These are phyloP conservation scores for Phyllostomus discolor DNA, from an alignment of 2,113 vertebrate genomes.

Conservation along the genomic window DNA sequence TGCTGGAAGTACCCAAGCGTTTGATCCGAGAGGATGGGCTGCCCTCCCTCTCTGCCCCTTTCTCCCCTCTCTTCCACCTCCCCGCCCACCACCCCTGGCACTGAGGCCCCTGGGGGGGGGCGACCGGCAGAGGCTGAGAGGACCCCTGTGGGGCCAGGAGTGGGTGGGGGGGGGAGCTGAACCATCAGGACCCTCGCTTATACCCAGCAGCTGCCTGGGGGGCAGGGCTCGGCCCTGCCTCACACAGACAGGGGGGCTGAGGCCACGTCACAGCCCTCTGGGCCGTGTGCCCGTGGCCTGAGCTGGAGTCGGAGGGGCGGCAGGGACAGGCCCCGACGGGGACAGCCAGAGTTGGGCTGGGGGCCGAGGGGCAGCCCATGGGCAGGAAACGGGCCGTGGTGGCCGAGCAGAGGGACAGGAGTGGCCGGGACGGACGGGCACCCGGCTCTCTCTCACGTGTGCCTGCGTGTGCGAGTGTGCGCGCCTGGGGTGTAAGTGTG, in stretches of 20 bases:
- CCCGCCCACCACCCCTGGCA: not conserved
- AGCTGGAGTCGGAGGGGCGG: not conserved
- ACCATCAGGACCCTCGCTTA: not conserved
- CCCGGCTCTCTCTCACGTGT: not conserved
- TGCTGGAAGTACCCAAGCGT: not conserved
- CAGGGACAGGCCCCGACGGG: not conserved
- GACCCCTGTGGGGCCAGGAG: not conserved
- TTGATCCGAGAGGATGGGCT: not conserved
- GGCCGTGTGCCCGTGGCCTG: rapidly evolving
- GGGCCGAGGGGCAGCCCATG: not conserved
- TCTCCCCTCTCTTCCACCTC: not conserved
- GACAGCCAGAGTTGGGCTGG: not conserved
- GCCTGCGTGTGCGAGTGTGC: rapidly evolving
- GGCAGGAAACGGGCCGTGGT: not conserved
- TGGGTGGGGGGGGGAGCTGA: rapidly evolving
- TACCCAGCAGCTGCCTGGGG: not conserved
- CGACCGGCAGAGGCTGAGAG: not conserved
- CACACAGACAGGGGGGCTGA: not conserved
- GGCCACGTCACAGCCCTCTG: not conserved
- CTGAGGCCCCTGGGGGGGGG: not conserved
- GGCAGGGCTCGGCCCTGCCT: not conserved
- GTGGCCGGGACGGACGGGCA: not conserved
- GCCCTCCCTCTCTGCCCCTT: not conserved
- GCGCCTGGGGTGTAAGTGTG: not conserved
- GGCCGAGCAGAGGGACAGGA: not conserved